phyloP scores from a whole-genome alignment of 2,888 invertebrate species.

The Rotaria socialis region DNA sequence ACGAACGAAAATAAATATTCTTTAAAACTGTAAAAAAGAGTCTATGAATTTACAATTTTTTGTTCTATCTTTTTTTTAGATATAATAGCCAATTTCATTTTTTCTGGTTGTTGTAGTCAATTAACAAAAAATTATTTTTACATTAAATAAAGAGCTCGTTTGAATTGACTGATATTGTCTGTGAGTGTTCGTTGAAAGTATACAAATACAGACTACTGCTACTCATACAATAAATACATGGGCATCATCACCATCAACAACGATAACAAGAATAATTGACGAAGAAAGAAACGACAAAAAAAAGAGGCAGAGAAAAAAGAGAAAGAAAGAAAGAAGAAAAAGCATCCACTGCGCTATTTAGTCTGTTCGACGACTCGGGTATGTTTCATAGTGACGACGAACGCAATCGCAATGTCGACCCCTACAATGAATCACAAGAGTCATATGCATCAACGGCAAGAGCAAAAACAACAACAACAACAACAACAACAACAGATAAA shows the following conservation, averaged over 20 bases:
- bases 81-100: background rate
- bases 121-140: background rate
- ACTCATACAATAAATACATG: background rate
- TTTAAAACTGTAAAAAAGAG: background rate
- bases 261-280: background rate
- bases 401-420: constrained; percentile 25
- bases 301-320: background rate
- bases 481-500: background rate
- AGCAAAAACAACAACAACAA: constrained; percentile 22
- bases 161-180: background rate
- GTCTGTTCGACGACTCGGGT: background rate
- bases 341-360: background rate
- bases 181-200: background rate
- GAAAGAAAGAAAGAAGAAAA: background rate
- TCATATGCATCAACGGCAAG: background rate
- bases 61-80: background rate
- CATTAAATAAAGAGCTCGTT: background rate
- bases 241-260: background rate
- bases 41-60: background rate
- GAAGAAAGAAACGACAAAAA: background rate
- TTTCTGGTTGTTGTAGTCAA: background rate
- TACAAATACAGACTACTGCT: background rate
- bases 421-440: constrained; percentile 13
- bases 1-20: background rate
- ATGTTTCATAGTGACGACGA: constrained; percentile 30